Evolutionary conservation across 2,888 invertebrate species (phyloP).

Genomic region (Autographa pulchrina): DNA sequence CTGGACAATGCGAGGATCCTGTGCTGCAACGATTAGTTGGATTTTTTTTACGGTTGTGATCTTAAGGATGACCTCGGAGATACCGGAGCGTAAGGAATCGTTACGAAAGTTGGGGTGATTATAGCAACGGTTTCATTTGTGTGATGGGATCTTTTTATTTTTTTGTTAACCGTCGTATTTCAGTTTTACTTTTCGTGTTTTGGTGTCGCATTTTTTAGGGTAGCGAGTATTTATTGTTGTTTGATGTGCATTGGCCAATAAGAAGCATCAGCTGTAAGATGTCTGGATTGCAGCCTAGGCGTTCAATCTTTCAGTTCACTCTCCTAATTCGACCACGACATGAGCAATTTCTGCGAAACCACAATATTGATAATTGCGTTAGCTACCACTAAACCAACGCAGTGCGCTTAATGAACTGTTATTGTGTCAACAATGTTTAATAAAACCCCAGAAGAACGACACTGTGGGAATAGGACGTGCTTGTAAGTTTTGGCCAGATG

Average conservation of each 20-base stretch:
- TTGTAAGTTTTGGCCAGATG: constrained; percentile 5
- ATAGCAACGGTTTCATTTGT: constrained; percentile 50
- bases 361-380: not conserved
- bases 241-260: not conserved
- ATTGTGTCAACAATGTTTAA: not conserved
- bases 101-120: constrained; percentile 58
- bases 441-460: not conserved
- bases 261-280: not conserved
- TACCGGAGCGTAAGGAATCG: constrained; percentile 57
- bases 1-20: constrained; percentile 80
- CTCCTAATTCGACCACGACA: not conserved
- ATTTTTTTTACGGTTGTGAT: constrained; percentile 84
- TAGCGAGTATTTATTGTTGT: not conserved
- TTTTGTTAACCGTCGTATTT: constrained; percentile 34
- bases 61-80: constrained; percentile 63
- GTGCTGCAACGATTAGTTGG: constrained; percentile 79
- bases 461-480: not conserved
- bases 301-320: not conserved
- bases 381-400: not conserved
- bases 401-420: not conserved
- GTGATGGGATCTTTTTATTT: constrained; percentile 41
- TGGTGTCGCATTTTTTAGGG: not conserved
- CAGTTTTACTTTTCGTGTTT: constrained; percentile 3
- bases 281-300: not conserved
- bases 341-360: not conserved